Percentiles rank a stretch among this genome's conserved stretches.
phyloP scores from a whole-genome alignment of 2,797 vertebrate genomes.

The Pseudochirops cupreus region DNA sequence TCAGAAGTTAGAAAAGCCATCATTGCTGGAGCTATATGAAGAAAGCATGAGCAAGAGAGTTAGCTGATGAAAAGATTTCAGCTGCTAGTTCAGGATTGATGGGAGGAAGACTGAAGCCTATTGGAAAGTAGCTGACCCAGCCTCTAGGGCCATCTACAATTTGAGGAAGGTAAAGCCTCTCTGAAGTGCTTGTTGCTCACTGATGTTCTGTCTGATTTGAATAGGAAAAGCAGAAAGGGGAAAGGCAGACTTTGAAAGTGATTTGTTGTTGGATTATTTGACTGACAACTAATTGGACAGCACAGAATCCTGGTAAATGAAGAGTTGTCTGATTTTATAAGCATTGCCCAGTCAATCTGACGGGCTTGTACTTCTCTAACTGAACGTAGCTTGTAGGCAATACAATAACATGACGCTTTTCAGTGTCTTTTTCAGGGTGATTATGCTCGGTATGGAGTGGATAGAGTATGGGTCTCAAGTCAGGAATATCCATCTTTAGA shows the following conservation, averaged over 20 bases:
- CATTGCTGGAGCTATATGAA: background rate
- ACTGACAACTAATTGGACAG: background rate
- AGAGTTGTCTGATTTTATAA: background rate
- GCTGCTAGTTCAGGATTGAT: background rate
- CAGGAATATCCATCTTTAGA: background rate
- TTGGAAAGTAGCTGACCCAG: background rate
- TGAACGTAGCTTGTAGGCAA: background rate
- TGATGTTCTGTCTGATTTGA: background rate
- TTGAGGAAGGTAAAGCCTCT: background rate
- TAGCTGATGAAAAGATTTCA: background rate
- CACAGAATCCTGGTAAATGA: background rate
- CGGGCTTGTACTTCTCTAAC: background rate
- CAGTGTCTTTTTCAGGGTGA: background rate
- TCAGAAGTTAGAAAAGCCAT: background rate
- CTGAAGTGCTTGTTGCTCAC: background rate
- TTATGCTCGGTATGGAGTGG: background rate
- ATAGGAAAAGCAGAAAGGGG: background rate
- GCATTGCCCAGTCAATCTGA: background rate
- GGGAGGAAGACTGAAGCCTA: background rate
- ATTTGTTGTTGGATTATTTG: background rate
- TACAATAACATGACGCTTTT: background rate
- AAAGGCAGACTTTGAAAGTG: background rate
- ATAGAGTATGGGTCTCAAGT: background rate
- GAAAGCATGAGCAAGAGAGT: background rate
- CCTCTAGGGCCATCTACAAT: background rate